Percentiles rank a stretch among this genome's conserved stretches.
These are phyloP conservation scores for Bucco capensis DNA, from an alignment of 2,113 vertebrate genomes.

Conservation along the genomic window DNA sequence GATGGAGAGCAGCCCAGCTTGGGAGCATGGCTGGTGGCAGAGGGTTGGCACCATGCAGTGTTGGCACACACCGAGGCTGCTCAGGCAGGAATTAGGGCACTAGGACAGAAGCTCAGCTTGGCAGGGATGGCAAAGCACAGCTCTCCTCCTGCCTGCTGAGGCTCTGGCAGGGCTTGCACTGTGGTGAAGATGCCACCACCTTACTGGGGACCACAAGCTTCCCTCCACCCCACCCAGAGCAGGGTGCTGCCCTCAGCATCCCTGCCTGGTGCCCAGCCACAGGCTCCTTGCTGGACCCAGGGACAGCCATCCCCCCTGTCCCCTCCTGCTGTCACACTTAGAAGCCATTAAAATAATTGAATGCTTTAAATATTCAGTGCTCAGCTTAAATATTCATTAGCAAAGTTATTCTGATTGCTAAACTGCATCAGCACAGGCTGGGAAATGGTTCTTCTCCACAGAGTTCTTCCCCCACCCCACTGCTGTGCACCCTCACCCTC, in stretches of 20 bases:
- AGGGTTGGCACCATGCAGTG: accelerated
- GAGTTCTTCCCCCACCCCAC: not conserved
- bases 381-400: slow-evolving; percentile 66
- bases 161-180: not conserved
- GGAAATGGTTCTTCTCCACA: not conserved
- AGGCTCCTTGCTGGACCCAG: accelerated
- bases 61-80: not conserved
- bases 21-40: not conserved
- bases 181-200: not conserved
- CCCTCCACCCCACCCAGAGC: accelerated
- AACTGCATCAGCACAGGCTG: slow-evolving; percentile 25
- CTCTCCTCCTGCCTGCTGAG: not conserved
- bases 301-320: not conserved
- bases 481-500: not conserved
- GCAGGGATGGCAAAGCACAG: not conserved
- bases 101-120: not conserved
- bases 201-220: accelerated
- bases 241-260: not conserved
- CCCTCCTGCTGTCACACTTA: slow-evolving; percentile 41
- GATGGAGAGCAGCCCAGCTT: accelerated
- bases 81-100: slow-evolving; percentile 8
- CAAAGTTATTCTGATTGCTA: slow-evolving; percentile 57
- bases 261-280: not conserved
- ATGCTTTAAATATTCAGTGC: slow-evolving; percentile 63
- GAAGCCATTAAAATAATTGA: slow-evolving; percentile 69